Base-by-base conservation (phyloP, 2,888 invertebrate species). In the Romanomermis culicivorax region DNA sequence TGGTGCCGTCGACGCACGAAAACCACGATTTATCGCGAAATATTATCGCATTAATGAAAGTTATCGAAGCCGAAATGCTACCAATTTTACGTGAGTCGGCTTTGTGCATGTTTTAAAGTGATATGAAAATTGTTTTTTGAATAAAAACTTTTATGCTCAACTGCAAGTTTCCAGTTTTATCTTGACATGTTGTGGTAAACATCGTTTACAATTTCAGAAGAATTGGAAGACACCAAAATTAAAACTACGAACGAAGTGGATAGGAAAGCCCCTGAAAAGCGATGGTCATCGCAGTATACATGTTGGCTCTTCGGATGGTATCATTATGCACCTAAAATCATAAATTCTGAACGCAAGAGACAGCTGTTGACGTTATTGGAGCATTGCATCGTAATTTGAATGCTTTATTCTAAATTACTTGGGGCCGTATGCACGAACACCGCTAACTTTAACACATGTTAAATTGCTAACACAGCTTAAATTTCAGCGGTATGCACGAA, bases 1-100 rank as follows among this genome's bases (percentile, higher is more conserved):
- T 11, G 3, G 54, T 54, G n/a, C 45, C 25, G 2, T 2, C n/a
- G 3, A 52, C 20, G 4, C 29, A 27, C 23, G 4, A 23, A 2
- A n/a, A 11, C 3, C 54, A 61, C 52, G 56, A 57, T 25, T 61
- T 60, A 43, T 43, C 45, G n/a, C 42, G 53, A 7, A 42, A 49
- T 29, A 53, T 61, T 23, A n/a, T 30, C 7, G 27, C 52, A 36
- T 56, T 62, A 1, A 62, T 63, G 62, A 42, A 43, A 36, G 29
- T n/a, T 14, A 61, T 63, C 26, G 61, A 63, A 53, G 36, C 47
- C 3, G 11, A 36, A 36, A 11, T 20, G 48, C 25, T 11, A n/a
- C 48, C 23, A 11, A 20, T 25, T 57, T 51, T 47, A 17, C 23
- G 17, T 7, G 17, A 56, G 17, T 23, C n/a, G n/a, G n/a, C n/a